Conservation (phyloP, 2,888 invertebrate genomes). For the Yponomeuta malinellus region DNA sequence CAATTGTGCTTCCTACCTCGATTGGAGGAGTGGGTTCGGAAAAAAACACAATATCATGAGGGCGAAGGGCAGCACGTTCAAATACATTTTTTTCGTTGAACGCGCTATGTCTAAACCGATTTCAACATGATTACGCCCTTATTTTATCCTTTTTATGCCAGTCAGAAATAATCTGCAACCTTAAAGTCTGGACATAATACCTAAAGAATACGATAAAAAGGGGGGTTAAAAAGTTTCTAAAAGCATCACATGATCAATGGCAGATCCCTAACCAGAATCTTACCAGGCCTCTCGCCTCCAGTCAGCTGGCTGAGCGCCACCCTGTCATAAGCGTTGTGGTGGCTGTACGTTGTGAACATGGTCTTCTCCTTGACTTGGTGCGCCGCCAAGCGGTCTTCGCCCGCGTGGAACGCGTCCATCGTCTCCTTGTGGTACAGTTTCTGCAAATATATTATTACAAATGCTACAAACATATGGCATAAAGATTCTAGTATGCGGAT, state of each 20-base stretch:
- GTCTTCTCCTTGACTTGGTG: constrained; percentile 40
- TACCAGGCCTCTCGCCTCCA: constrained; percentile 51
- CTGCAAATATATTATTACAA: constrained; percentile 27
- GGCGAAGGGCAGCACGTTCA: too few relatives aligned
- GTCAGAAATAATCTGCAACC: background rate
- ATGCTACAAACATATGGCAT: background rate
- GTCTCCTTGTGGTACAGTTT: constrained; percentile 55
- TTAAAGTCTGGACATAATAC: background rate
- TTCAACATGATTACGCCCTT: too few relatives aligned
- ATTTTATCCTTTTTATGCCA: too few relatives aligned
- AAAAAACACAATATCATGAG: too few relatives aligned
- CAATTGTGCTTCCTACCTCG: too few relatives aligned
- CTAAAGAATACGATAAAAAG: too few relatives aligned
- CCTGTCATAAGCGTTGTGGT: constrained; percentile 57
- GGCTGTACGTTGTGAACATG: constrained; percentile 42
- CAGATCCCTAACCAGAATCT: constrained; percentile 12
- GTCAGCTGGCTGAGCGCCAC: constrained; percentile 59
- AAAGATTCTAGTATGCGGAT: too few relatives aligned
- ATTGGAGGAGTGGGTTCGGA: too few relatives aligned
- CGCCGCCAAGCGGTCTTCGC: constrained; percentile 39
- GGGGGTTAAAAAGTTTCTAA: too few relatives aligned
- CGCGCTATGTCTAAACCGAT: too few relatives aligned
- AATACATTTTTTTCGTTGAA: too few relatives aligned
- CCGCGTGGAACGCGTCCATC: constrained; percentile 51
- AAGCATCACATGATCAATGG: too few relatives aligned